Conservation (phyloP, 1,140 invertebrate species). For the Hylaeus anthracinus region DNA sequence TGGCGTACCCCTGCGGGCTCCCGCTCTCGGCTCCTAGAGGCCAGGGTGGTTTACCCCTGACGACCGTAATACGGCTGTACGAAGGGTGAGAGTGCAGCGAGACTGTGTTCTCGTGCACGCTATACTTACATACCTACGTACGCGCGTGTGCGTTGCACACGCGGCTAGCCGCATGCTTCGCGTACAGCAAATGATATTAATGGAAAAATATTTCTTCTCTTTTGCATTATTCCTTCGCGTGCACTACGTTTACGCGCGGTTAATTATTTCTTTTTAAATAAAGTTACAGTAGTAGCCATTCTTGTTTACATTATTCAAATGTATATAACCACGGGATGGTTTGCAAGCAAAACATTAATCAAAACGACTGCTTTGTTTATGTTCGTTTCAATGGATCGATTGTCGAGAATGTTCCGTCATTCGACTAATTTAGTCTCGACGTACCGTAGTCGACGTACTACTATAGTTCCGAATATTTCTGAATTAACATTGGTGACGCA, state of each 20-base stretch:
- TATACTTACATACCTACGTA: conserved; percentile 2
- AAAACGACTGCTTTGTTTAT: too few relatives aligned
- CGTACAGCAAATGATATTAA: conserved; percentile 54
- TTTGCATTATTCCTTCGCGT: not conserved
- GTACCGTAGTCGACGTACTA: too few relatives aligned
- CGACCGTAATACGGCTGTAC: conserved; percentile 76
- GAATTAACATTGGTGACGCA: not conserved
- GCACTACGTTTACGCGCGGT: not conserved
- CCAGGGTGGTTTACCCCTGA: conserved; percentile 78
- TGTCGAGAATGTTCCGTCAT: too few relatives aligned
- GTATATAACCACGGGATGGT: too few relatives aligned
- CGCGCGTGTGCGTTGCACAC: conserved; percentile 35
- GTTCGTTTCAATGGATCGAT: too few relatives aligned
- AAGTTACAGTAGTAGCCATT: too few relatives aligned
- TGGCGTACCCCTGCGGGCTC: conserved; percentile 81
- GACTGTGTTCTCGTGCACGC: conserved; percentile 18
- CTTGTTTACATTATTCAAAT: too few relatives aligned
- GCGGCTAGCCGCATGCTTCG: conserved; percentile 66
- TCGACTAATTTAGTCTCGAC: too few relatives aligned
- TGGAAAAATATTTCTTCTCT: conserved; percentile 45
- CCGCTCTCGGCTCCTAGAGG: conserved; percentile 74
- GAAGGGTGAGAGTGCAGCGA: conserved; percentile 66
- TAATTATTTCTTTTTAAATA: not conserved
- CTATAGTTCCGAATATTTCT: not conserved
- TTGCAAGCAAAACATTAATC: too few relatives aligned